phyloP scores from a whole-genome alignment of 2,888 invertebrate species.

The Lutraria lutraria region DNA sequence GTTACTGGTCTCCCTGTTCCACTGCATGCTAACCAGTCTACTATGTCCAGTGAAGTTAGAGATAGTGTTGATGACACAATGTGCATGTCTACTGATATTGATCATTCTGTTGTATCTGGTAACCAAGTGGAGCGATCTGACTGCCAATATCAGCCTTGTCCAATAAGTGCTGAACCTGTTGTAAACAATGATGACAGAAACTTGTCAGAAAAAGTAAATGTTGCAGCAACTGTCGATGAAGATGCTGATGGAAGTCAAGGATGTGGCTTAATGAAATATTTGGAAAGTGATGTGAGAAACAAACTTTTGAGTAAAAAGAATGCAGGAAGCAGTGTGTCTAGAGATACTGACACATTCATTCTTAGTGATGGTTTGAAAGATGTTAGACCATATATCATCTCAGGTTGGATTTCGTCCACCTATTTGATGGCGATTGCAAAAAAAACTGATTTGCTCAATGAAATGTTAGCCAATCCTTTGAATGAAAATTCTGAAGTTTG shows the following conservation, averaged over 20 bases:
- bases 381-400: slow-evolving; percentile 56
- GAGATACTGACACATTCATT: slow-evolving; percentile 1
- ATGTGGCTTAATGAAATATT: slow-evolving; percentile 20
- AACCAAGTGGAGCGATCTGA: neutral
- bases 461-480: slow-evolving; percentile 57
- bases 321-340: neutral
- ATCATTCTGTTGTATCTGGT: neutral
- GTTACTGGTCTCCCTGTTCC: neutral
- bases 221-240: neutral
- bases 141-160: neutral
- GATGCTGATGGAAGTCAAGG: neutral
- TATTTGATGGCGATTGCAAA: slow-evolving; percentile 59
- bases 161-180: neutral
- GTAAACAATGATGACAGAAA: neutral
- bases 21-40: neutral
- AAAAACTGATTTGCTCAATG: slow-evolving; percentile 59
- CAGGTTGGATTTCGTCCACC: slow-evolving; percentile 60
- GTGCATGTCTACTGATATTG: neutral
- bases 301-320: slow-evolving; percentile 29
- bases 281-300: slow-evolving; percentile 36
- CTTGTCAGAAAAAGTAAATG: neutral
- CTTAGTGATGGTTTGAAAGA: slow-evolving; percentile 49
- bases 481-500: slow-evolving; percentile 52
- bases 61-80: neutral
- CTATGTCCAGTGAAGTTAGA: neutral